Evolutionary conservation across 2,888 invertebrate species (phyloP), one percentile per base, ranked within the genome.

Genomic region (Philhelius pedissequus): DNA sequence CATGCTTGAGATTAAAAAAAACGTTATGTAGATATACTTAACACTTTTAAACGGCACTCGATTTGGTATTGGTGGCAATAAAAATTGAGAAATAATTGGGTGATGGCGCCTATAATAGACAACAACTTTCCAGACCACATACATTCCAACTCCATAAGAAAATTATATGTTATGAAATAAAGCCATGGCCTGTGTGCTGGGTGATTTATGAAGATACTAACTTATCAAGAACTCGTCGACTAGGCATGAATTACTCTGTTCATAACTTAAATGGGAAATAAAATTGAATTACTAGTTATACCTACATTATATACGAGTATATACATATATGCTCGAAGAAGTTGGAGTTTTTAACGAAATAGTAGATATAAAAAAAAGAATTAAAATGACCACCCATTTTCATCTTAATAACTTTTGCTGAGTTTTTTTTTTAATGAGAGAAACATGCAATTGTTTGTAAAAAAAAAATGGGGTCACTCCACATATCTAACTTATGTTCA

Each of bases 321-420:
- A 2, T 13, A 40, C 5, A 27, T 48, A 43, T 48, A 4, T 8
- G 8, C 71, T 64, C 71, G 77, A 78, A 78, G 48, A 71, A 48
- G 71, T 62, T n/a, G n/a, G n/a, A n/a, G n/a, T n/a, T n/a, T n/a
- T n/a, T 62, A 69, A 52, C 35, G n/a, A 38, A 43, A 18, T 40
- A 3, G 3, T 15, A 8, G n/a, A n/a, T n/a, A n/a, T n/a, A n/a
- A n/a, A n/a, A n/a, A n/a, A n/a, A n/a, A n/a, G n/a, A n/a, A n/a
- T n/a, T n/a, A n/a, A n/a, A n/a, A n/a, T n/a, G n/a, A n/a, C n/a
- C n/a, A n/a, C n/a, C n/a, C n/a, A n/a, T n/a, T n/a, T n/a, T n/a
- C n/a, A n/a, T n/a, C n/a, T n/a, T n/a, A n/a, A n/a, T n/a, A n/a
- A n/a, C n/a, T n/a, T n/a, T n/a, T n/a, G n/a, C n/a, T n/a, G n/a